phyloP scores from a whole-genome alignment of 2,113 vertebrate genomes.

The Chaetodon trifascialis region DNA sequence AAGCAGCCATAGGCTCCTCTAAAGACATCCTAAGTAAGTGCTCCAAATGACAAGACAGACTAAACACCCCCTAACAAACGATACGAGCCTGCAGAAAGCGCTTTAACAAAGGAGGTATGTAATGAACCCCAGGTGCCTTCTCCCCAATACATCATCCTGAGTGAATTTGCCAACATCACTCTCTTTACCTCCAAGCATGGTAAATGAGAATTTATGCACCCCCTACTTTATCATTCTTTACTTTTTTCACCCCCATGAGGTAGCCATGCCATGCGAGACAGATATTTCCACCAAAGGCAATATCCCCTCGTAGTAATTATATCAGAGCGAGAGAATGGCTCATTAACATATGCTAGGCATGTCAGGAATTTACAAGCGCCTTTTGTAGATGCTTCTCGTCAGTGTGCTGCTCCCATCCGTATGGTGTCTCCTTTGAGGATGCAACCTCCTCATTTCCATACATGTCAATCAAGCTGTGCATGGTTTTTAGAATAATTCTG shows the following conservation, averaged over 20 bases:
- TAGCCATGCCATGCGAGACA: conserved; percentile 62
- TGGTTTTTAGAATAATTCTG: conserved; percentile 53
- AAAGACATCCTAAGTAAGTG: conserved; percentile 60
- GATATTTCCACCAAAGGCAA: conserved; percentile 81
- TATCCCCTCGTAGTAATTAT: conserved; percentile 83
- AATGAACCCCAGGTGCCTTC: conserved; percentile 70
- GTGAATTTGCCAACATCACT: conserved; percentile 78
- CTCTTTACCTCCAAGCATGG: conserved; percentile 71
- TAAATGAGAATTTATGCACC: conserved; percentile 83
- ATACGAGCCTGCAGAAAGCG: conserved; percentile 55
- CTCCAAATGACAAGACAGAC: conserved; percentile 70
- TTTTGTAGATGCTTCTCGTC: conserved; percentile 70
- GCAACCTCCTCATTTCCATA: conserved; percentile 77
- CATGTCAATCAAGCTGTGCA: conserved; percentile 77
- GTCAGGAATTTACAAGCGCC: conserved; percentile 80
- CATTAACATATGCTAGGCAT: conserved; percentile 85
- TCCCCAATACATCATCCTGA: conserved; percentile 80
- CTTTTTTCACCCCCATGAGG: conserved; percentile 74
- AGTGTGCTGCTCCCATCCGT: conserved; percentile 69
- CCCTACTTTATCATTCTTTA: conserved; percentile 80
- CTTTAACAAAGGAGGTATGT: conserved; percentile 74
- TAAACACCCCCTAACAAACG: conserved; percentile 72
- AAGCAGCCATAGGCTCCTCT: conserved; percentile 35
- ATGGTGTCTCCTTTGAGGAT: conserved; percentile 76
- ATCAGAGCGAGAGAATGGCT: conserved; percentile 80